These are phyloP conservation scores for Ectemnius cavifrons DNA, from an alignment of 2,888 invertebrate genomes.

Conservation along the genomic window DNA sequence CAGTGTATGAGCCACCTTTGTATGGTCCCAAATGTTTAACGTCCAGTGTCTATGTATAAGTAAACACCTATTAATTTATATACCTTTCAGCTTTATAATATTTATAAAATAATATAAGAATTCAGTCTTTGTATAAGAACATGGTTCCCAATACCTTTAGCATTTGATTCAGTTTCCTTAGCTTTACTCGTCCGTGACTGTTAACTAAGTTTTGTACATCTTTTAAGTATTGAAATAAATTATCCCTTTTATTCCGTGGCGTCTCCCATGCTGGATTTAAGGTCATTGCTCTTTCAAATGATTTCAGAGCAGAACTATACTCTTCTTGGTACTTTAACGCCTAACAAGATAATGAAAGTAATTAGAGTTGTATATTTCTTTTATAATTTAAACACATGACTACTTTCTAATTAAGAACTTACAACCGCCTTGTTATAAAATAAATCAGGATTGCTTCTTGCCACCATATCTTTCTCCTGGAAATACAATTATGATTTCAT, in stretches of 20 bases:
- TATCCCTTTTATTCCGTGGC: constrained; percentile 82
- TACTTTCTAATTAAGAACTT: constrained; percentile 75
- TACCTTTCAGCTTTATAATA: constrained; percentile 17
- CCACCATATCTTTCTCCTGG: constrained; percentile 85
- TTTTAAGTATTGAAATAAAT: constrained; percentile 83
- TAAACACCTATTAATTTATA: constrained; percentile 59
- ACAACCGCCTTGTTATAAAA: constrained; percentile 92
- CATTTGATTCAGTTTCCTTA: constrained; percentile 85
- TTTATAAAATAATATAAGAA: constrained; percentile 12
- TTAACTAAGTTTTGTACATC: constrained; percentile 83
- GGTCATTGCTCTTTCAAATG: constrained; percentile 83
- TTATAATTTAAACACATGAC: not conserved
- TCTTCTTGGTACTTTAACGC: constrained; percentile 89
- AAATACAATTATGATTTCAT: constrained; percentile 39
- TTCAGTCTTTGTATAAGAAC: not conserved
- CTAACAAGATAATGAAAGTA: constrained; percentile 75
- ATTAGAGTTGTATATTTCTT: constrained; percentile 14
- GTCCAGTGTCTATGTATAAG: constrained; percentile 81
- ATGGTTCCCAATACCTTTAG: constrained; percentile 79
- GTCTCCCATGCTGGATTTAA: constrained; percentile 89
- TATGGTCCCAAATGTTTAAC: constrained; percentile 86
- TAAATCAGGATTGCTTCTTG: constrained; percentile 87
- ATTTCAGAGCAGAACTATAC: constrained; percentile 85
- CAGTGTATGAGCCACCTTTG: constrained; percentile 80
- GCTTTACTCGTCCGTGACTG: constrained; percentile 86